Percentiles rank a stretch among this genome's conserved stretches.
Evolutionary conservation across 2,113 vertebrate genomes (phyloP).

Genomic region (Forbesichthys papilliferus): DNA sequence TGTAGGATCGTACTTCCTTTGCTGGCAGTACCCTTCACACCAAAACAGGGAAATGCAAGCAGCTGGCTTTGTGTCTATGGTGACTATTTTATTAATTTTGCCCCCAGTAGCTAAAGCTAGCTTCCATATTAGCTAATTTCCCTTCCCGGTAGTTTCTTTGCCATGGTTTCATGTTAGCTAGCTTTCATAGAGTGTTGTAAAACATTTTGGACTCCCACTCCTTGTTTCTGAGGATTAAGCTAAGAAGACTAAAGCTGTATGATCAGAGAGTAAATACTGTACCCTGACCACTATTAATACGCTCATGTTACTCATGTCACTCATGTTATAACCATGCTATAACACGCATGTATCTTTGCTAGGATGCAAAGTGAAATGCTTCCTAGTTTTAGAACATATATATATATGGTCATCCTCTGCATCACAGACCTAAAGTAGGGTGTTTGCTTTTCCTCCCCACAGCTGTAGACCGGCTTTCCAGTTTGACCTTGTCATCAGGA

Average conservation of each 20-base stretch:
- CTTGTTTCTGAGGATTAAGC: too few species aligned
- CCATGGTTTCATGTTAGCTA: not conserved
- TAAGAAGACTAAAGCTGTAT: too few species aligned
- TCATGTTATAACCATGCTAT: not conserved
- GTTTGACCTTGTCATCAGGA: constrained; percentile 63
- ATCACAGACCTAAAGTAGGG: not conserved
- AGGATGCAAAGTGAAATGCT: too few species aligned
- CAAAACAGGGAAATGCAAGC: constrained; percentile 62
- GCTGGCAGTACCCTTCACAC: constrained; percentile 53
- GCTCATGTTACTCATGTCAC: too few species aligned
- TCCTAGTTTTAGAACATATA: too few species aligned
- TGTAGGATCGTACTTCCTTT: constrained; percentile 63
- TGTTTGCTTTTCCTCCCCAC: constrained; percentile 39
- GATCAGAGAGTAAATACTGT: too few species aligned
- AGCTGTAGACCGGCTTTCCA: constrained; percentile 81
- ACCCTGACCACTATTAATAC: too few species aligned
- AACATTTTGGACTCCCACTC: not conserved
- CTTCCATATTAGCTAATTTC: constrained; percentile 6
- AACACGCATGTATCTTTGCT: not conserved
- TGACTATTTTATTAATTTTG: constrained; percentile 64
- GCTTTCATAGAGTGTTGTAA: not conserved
- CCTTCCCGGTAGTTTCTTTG: not conserved
- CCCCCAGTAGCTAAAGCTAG: constrained; percentile 10
- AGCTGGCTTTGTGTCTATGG: constrained; percentile 73
- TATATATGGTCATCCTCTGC: too few species aligned